Conservation (phyloP, 2,113 vertebrate genomes). For the Mesitornis unicolor region DNA sequence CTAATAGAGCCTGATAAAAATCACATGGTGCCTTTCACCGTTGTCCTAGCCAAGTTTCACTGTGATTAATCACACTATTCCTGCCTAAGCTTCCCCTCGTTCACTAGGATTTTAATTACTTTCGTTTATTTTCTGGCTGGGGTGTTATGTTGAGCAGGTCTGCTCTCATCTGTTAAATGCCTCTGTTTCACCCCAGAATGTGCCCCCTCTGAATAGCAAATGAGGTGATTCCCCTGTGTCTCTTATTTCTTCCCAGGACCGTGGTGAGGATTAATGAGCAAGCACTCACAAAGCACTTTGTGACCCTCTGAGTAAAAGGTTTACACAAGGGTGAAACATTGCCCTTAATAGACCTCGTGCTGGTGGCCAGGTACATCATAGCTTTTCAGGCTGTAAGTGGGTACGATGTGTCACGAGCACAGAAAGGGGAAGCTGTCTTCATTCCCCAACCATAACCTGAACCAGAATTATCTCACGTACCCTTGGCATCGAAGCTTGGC, state of each 20-base stretch:
- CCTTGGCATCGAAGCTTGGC: not conserved
- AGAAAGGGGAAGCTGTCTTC: not conserved
- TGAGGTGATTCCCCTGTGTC: not conserved
- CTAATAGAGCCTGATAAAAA: not conserved
- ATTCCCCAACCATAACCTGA: not conserved
- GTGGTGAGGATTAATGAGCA: not conserved
- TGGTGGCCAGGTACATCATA: not conserved
- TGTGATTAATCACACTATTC: constrained; percentile 24
- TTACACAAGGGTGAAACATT: not conserved
- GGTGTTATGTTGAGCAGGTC: not conserved
- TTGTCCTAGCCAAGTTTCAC: constrained; percentile 16
- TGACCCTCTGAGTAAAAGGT: not conserved
- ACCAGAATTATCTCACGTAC: not conserved
- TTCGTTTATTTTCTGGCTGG: not conserved
- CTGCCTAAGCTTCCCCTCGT: not conserved
- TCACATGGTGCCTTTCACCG: not conserved
- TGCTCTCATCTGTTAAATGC: not conserved
- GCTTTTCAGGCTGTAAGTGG: not conserved
- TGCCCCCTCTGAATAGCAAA: not conserved
- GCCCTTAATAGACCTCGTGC: not conserved
- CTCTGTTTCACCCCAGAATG: constrained; percentile 3
- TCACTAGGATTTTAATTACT: not conserved
- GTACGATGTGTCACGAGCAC: not conserved
- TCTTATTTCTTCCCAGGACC: not conserved
- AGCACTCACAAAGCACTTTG: not conserved